Percentiles rank a stretch among this genome's conserved stretches.
phyloP scores from a whole-genome alignment of 23 tunicate genomes.

The Trididemnum miniatum region DNA sequence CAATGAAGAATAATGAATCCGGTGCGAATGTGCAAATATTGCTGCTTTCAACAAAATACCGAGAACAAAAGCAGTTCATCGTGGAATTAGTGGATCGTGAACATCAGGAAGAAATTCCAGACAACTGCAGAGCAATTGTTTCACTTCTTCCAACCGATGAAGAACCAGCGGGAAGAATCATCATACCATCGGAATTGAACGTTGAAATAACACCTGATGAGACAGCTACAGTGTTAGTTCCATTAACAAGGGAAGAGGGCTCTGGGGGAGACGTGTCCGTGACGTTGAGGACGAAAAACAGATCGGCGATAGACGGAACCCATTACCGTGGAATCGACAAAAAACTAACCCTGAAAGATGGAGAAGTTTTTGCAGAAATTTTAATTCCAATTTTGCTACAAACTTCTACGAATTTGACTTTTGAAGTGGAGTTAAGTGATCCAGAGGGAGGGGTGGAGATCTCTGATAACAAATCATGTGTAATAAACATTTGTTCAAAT shows the following conservation, averaged over 20 bases:
- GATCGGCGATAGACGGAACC: slow-evolving; percentile 40
- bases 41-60: slow-evolving; percentile 26
- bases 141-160: slow-evolving; percentile 40
- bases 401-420: slow-evolving; percentile 15
- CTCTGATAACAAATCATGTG: background rate
- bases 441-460: slow-evolving; percentile 46
- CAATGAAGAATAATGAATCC: slow-evolving; percentile 39
- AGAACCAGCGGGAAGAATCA: slow-evolving; percentile 32
- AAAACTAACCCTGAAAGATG: slow-evolving; percentile 37
- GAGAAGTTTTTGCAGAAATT: slow-evolving; percentile 46
- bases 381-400: slow-evolving; percentile 34
- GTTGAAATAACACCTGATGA: background rate
- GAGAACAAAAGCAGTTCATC: slow-evolving; percentile 15
- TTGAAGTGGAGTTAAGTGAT: slow-evolving; percentile 50
- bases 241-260: slow-evolving; percentile 5
- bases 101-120: background rate
- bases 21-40: slow-evolving; percentile 25
- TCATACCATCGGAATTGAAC: background rate
- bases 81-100: background rate
- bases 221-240: background rate
- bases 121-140: background rate
- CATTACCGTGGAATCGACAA: slow-evolving; percentile 52
- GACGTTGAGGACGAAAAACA: slow-evolving; percentile 17
- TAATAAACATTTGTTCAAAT: background rate
- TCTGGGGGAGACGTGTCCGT: slow-evolving; percentile 34